Conservation (phyloP, 2,113 vertebrate species). For the Sceloporus undulatus region DNA sequence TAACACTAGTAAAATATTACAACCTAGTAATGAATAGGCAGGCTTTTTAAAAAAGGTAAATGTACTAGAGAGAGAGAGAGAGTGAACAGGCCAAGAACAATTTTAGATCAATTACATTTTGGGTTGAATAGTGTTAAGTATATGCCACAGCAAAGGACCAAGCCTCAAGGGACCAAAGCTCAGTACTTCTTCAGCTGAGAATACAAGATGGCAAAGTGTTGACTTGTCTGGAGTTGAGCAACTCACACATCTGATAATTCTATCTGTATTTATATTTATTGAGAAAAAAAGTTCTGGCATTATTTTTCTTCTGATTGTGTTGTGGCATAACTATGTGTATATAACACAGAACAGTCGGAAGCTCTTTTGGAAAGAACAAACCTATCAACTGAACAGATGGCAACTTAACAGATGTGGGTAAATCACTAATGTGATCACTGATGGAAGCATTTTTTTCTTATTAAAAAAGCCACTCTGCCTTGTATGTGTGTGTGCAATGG, state of each 20-base stretch:
- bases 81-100: no score
- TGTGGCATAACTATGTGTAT: not conserved
- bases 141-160: not conserved
- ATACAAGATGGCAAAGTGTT: not conserved
- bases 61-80: not conserved
- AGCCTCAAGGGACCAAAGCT: not conserved
- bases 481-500: not conserved
- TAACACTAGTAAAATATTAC: not conserved
- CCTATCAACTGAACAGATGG: slow-evolving; percentile 4
- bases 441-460: not conserved
- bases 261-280: not conserved
- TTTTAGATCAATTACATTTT: not conserved
- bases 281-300: not conserved
- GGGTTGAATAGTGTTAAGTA: not conserved
- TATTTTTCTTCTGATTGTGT: not conserved
- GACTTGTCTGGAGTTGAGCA: not conserved
- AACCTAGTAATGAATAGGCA: not conserved
- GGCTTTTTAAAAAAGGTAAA: not conserved
- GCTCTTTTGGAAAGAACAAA: not conserved
- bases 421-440: not conserved
- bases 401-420: not conserved
- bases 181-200: not conserved
- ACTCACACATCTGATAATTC: not conserved
- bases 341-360: not conserved
- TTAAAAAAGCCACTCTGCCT: not conserved